phyloP scores from a whole-genome alignment of 2,113 vertebrate species.

The Gadus chalcogrammus region DNA sequence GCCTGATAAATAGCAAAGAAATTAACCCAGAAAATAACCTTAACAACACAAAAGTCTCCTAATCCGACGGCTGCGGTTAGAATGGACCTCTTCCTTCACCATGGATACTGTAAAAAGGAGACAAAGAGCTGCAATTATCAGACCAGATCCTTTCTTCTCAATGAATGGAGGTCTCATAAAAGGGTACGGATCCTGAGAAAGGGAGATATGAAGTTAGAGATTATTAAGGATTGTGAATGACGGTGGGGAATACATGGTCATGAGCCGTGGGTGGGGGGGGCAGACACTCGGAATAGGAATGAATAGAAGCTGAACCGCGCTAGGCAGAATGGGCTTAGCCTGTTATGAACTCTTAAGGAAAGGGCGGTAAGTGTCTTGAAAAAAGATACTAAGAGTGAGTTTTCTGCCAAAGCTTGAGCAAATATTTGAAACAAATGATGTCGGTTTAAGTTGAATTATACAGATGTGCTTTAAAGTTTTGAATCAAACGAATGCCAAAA shows the following conservation, averaged over 20 bases:
- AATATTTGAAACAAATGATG: background rate
- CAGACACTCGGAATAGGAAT: too few species aligned
- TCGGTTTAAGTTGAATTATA: background rate
- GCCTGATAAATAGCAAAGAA: too few species aligned
- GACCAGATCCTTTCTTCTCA: too few species aligned
- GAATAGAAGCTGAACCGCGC: too few species aligned
- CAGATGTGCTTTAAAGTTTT: too few species aligned
- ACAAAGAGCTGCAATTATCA: too few species aligned
- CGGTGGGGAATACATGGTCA: background rate
- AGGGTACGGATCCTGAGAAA: background rate
- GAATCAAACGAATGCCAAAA: too few species aligned
- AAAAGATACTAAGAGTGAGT: background rate
- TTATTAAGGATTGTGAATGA: background rate
- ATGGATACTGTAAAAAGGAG: too few species aligned
- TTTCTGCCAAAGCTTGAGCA: too few species aligned
- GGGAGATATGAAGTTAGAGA: background rate
- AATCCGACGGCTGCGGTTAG: conserved; percentile 22
- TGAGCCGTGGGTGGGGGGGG: background rate
- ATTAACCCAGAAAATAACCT: background rate
- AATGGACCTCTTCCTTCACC: conserved; percentile 13
- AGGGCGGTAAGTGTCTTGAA: too few species aligned
- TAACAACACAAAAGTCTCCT: conserved; percentile 28
- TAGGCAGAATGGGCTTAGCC: too few species aligned
- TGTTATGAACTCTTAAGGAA: too few species aligned
- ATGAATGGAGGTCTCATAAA: background rate